phyloP scores from a whole-genome alignment of 2,888 invertebrate species.

The Nephrotoma appendiculata region DNA sequence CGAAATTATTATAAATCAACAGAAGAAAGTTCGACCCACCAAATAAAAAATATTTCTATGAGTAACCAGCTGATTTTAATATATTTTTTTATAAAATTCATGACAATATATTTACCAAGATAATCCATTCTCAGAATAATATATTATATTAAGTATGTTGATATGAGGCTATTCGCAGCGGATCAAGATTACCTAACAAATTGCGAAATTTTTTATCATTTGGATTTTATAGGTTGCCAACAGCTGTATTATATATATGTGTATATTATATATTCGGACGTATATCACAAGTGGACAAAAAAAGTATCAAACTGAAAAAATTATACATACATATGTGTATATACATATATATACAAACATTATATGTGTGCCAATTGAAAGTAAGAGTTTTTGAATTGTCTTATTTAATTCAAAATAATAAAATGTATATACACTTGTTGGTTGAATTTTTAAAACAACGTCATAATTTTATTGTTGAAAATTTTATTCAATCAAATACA shows the following conservation, averaged over 20 bases:
- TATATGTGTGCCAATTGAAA: slow-evolving; percentile 2
- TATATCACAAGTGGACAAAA: not conserved
- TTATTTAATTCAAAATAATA: not conserved
- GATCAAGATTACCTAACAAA: not conserved
- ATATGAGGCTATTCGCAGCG: not conserved
- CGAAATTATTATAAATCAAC: not conserved
- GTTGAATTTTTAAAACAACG: slow-evolving; percentile 1
- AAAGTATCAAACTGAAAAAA: not conserved
- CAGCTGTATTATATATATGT: not conserved
- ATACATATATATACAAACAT: not conserved
- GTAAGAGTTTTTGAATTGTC: slow-evolving; percentile 3
- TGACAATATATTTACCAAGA: not conserved
- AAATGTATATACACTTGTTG: not conserved
- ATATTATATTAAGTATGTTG: not conserved
- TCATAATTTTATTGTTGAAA: slow-evolving; percentile 4
- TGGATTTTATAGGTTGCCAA: not conserved
- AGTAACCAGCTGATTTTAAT: not conserved
- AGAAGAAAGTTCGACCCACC: not conserved
- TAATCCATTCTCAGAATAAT: not conserved
- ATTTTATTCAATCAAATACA: slow-evolving; percentile 4
- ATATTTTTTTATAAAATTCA: not conserved
- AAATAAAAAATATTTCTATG: not conserved
- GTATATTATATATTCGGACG: not conserved
- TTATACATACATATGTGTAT: not conserved
- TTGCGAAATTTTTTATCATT: not conserved